These are phyloP conservation scores for Abscondita cerata DNA, from an alignment of 2,888 invertebrate genomes.

Conservation along the genomic window DNA sequence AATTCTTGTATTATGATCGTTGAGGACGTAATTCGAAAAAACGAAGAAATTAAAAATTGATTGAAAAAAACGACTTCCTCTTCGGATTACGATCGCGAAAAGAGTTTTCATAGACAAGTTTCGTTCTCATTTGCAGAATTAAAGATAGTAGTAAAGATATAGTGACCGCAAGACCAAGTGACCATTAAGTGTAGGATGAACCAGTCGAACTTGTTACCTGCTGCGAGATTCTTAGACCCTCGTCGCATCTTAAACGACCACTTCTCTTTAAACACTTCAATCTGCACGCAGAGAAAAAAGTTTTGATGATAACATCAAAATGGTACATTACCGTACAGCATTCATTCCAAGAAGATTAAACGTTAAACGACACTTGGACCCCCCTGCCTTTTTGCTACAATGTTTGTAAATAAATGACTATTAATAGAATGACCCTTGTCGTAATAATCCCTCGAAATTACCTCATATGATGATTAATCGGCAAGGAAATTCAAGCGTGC, in stretches of 20 bases:
- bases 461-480: not conserved
- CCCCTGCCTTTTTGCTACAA: not conserved
- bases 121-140: no score
- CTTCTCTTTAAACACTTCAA: conserved; percentile 24
- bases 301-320: not conserved
- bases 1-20: no score
- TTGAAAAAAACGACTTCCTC: no score
- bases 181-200: conserved; percentile 43
- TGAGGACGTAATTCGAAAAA: no score
- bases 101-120: no score
- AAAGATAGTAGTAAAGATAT: conserved; percentile 9
- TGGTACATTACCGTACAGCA: not conserved
- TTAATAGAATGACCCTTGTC: conserved; percentile 5
- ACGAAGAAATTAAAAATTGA: no score
- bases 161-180: conserved; percentile 43
- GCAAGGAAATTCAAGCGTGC: conserved; percentile 11
- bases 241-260: conserved; percentile 26
- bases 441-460: not conserved
- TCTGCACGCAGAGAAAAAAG: not conserved
- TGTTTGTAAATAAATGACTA: conserved; percentile 6
- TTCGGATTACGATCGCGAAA: no score
- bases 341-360: no score
- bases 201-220: conserved; percentile 44
- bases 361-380: no score
- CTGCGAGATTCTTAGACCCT: conserved; percentile 39